phyloP scores from a whole-genome alignment of 2,888 invertebrate species.

The Alloscopus bannaensis region DNA sequence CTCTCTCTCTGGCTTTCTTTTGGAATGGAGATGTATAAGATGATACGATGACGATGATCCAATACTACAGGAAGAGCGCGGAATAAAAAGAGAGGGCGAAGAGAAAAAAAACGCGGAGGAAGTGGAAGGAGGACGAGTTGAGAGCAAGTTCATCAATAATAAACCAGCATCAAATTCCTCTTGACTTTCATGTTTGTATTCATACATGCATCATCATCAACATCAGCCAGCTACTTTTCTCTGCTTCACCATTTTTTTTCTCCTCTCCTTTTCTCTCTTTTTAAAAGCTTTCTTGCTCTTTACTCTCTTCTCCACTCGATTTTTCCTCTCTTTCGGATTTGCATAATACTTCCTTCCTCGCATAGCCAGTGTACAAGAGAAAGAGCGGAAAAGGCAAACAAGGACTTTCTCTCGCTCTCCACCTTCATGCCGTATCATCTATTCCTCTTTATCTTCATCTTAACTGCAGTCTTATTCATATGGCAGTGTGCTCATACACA shows the following conservation, averaged over 20 bases:
- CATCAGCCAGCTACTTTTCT: constrained; percentile 55
- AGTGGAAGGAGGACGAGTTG: constrained; percentile 17
- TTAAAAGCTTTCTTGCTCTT: constrained; percentile 39
- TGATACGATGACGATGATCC: constrained; percentile 19
- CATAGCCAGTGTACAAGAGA: neutral
- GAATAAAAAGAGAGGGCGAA: constrained; percentile 9
- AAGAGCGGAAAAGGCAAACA: constrained; percentile 1
- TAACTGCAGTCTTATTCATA: too few relatives aligned
- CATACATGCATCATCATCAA: constrained; percentile 50
- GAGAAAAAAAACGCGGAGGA: neutral
- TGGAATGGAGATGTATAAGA: too few relatives aligned
- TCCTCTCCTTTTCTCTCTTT: constrained; percentile 29
- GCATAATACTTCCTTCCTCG: constrained; percentile 41
- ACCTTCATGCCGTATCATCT: neutral
- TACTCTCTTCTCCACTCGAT: constrained; percentile 41
- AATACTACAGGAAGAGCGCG: constrained; percentile 16
- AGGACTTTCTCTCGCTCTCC: neutral
- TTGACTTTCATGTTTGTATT: constrained; percentile 48
- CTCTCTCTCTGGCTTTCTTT: too few relatives aligned
- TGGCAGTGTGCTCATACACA: too few relatives aligned
- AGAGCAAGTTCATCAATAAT: constrained; percentile 24
- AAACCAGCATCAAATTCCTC: constrained; percentile 20
- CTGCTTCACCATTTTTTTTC: constrained; percentile 37
- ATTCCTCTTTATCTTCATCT: neutral
- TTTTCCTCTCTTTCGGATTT: constrained; percentile 50